Conservation (phyloP, 92 coral and sea anemone species). For the Porites evermanni region DNA sequence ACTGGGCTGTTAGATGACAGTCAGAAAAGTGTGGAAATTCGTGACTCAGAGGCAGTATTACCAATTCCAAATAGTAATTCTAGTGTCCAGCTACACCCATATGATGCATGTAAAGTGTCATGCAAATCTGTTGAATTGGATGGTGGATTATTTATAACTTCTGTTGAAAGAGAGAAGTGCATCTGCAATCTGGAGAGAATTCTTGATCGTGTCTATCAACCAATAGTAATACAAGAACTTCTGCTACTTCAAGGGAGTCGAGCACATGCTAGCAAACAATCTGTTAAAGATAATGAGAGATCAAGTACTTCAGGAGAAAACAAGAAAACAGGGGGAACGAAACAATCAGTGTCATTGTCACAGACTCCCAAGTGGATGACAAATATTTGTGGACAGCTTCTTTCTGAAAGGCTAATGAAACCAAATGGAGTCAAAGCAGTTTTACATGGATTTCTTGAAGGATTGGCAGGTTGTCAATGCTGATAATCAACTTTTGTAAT, state of each 20-base stretch:
- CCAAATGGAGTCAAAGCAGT: constrained; percentile 87
- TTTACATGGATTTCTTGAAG: constrained; percentile 78
- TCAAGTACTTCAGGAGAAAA: constrained; percentile 8
- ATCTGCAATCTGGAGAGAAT: constrained; percentile 57
- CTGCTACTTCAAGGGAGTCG: constrained; percentile 77
- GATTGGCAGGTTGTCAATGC: constrained; percentile 62
- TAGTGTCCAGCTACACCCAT: neutral
- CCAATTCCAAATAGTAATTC: neutral
- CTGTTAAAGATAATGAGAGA: neutral
- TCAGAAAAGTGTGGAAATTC: neutral
- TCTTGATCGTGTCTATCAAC: constrained; percentile 81
- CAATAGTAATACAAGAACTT: constrained; percentile 85
- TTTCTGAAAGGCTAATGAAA: constrained; percentile 88
- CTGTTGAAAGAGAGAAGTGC: constrained; percentile 72
- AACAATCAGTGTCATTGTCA: neutral
- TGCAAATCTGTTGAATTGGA: neutral
- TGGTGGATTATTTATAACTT: constrained; percentile 30
- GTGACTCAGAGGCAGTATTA: neutral
- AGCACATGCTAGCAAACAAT: neutral
- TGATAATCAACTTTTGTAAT: neutral
- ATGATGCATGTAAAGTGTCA: neutral
- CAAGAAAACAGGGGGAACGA: neutral
- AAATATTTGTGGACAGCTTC: constrained; percentile 80
- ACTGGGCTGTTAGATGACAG: neutral
- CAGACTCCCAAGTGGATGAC: constrained; percentile 78